A percentile compares a stretch with the other conserved stretches of the same genome.
phyloP scores from a whole-genome alignment of 2,113 vertebrate species.

The Suricata suricatta region DNA sequence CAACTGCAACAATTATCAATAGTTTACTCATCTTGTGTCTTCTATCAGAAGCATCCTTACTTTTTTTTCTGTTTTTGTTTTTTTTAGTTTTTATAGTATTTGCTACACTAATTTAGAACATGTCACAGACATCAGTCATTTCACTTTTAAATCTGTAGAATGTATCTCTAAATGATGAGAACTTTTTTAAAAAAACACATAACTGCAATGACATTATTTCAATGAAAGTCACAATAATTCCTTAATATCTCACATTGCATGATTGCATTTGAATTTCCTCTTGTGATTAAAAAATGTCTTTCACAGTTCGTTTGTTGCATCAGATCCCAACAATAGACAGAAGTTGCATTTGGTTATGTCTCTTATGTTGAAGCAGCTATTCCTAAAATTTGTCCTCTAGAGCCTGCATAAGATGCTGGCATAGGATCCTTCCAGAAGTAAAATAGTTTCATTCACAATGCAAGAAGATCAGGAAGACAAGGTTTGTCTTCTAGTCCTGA shows the following conservation, averaged over 20 bases:
- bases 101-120: neutral
- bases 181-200: neutral
- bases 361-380: neutral
- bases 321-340: neutral
- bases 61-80: neutral
- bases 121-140: neutral
- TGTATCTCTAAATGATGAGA: neutral
- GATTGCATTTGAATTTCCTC: neutral
- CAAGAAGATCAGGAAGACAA: neutral
- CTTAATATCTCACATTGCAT: neutral
- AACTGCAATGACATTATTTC: neutral
- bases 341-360: neutral
- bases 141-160: neutral
- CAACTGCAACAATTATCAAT: neutral
- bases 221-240: neutral
- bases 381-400: neutral
- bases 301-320: neutral
- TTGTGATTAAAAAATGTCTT: neutral
- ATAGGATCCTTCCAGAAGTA: neutral
- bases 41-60: neutral
- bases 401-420: neutral
- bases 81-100: neutral
- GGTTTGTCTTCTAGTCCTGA: neutral
- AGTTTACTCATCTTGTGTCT: neutral
- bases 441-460: neutral